Percentiles rank a stretch among this genome's conserved stretches.
Conservation (phyloP, 1,140 invertebrate genomes). For the Orussus abietinus region DNA sequence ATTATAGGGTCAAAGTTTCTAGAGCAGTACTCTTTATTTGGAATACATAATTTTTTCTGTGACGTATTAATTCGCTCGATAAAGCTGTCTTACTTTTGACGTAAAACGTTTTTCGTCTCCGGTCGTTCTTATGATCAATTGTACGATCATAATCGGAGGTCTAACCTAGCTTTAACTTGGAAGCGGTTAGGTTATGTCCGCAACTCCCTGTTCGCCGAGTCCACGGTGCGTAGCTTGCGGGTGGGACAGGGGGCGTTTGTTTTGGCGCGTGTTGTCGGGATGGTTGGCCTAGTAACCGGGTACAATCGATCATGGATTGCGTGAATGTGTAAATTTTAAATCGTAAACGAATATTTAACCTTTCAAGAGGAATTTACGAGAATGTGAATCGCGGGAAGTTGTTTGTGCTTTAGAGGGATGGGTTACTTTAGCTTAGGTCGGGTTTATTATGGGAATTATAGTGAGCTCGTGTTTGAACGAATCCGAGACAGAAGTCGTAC, state of each 20-base stretch:
- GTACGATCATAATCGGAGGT: slow-evolving; percentile 23
- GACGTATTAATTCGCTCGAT: too few species aligned
- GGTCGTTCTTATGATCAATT: neutral
- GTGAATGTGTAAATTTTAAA: slow-evolving; percentile 10
- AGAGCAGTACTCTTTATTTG: too few species aligned
- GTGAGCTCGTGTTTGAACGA: slow-evolving; percentile 72
- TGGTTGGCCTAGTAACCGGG: slow-evolving; percentile 51
- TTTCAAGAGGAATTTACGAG: slow-evolving; percentile 5
- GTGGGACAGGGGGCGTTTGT: slow-evolving; percentile 30
- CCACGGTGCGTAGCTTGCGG: too few species aligned
- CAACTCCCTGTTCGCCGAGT: slow-evolving; percentile 6
- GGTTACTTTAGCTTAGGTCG: slow-evolving; percentile 30
- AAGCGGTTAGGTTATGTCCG: slow-evolving; percentile 32
- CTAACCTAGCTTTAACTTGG: slow-evolving; percentile 21
- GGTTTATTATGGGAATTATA: slow-evolving; percentile 65
- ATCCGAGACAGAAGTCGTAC: slow-evolving; percentile 55
- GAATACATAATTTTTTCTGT: too few species aligned
- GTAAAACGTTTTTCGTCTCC: too few species aligned
- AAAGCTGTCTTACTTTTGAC: too few species aligned
- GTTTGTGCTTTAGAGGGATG: slow-evolving; percentile 14
- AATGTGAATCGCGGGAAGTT: slow-evolving; percentile 6
- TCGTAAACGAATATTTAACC: slow-evolving; percentile 16
- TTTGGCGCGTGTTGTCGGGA: slow-evolving; percentile 45
- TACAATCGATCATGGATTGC: slow-evolving; percentile 40
- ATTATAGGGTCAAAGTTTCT: too few species aligned